Conservation (phyloP, 2,797 vertebrate genomes). For the Anolis apletophallus region DNA sequence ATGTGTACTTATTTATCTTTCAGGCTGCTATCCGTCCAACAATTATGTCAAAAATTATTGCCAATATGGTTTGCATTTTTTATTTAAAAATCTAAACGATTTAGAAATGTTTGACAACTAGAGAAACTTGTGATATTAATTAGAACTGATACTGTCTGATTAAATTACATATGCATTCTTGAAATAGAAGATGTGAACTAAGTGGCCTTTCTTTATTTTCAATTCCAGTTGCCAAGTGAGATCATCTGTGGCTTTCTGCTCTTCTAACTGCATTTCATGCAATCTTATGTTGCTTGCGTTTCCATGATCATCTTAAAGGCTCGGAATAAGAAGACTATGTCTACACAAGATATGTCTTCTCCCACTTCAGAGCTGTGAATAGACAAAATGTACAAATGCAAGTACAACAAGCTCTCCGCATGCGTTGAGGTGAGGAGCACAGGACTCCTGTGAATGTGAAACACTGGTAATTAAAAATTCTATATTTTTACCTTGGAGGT, state of each 20-base stretch:
- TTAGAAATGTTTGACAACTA: constrained; percentile 36
- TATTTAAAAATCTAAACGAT: constrained; percentile 3
- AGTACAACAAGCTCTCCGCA: too few species aligned
- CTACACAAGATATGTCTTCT: not conserved
- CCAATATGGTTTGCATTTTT: not conserved
- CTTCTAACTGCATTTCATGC: constrained; percentile 68
- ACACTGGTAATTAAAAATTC: too few species aligned
- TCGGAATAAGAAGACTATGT: not conserved
- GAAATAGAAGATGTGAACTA: constrained; percentile 37
- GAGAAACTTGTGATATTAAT: constrained; percentile 13
- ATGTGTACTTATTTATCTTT: constrained; percentile 5
- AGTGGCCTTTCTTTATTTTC: constrained; percentile 28
- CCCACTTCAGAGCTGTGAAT: not conserved
- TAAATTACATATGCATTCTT: constrained; percentile 47
- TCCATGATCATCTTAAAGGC: not conserved
- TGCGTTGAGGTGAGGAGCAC: too few species aligned
- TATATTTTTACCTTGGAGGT: too few species aligned
- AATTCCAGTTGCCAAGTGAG: constrained; percentile 26
- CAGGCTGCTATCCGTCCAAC: not conserved
- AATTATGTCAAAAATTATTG: not conserved
- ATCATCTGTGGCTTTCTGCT: constrained; percentile 19
- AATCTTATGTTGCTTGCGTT: constrained; percentile 7
- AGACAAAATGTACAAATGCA: not conserved
- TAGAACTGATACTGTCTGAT: constrained; percentile 45
- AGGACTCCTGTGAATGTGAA: too few species aligned